These are phyloP conservation scores for Carterocephalus palaemon DNA, from an alignment of 2,888 invertebrate genomes.

Conservation along the genomic window DNA sequence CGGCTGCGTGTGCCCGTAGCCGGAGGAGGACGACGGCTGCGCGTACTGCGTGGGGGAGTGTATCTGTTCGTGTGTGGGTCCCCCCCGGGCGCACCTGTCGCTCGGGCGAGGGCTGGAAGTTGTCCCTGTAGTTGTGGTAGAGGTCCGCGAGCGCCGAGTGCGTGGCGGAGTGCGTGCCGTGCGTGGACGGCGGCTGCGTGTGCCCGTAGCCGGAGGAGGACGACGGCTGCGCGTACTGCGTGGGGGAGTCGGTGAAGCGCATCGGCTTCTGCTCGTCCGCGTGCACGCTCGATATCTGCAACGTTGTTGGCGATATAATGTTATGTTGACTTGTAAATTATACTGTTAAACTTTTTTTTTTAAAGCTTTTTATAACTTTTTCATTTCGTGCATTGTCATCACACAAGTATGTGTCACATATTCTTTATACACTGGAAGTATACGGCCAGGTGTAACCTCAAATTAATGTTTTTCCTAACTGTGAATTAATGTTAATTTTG, in stretches of 20 bases:
- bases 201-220: slow-evolving; percentile 73
- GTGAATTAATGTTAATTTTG: too few relatives aligned
- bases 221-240: slow-evolving; percentile 80
- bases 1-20: too few relatives aligned
- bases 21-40: too few relatives aligned
- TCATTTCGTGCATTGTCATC: too few relatives aligned
- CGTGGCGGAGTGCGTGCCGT: slow-evolving; percentile 82
- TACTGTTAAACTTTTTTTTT: too few relatives aligned
- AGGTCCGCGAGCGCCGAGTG: slow-evolving; percentile 82
- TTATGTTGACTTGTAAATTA: background rate
- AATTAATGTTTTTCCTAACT: background rate
- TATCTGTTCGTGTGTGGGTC: too few relatives aligned
- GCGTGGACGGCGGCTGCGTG: slow-evolving; percentile 80
- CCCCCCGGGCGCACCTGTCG: too few relatives aligned
- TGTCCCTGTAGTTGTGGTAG: slow-evolving; percentile 74
- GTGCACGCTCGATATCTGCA: slow-evolving; percentile 68
- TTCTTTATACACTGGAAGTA: too few relatives aligned
- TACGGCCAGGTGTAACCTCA: background rate
- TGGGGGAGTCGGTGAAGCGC: slow-evolving; percentile 86
- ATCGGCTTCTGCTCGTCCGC: slow-evolving; percentile 81
- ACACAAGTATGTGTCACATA: too few relatives aligned
- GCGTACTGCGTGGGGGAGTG: too few relatives aligned
- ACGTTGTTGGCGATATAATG: slow-evolving; percentile 17
- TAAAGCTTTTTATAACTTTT: too few relatives aligned
- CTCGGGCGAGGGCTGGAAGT: slow-evolving; percentile 66